phyloP scores from a whole-genome alignment of 2,888 invertebrate genomes.

The Agriopis aurantiaria region DNA sequence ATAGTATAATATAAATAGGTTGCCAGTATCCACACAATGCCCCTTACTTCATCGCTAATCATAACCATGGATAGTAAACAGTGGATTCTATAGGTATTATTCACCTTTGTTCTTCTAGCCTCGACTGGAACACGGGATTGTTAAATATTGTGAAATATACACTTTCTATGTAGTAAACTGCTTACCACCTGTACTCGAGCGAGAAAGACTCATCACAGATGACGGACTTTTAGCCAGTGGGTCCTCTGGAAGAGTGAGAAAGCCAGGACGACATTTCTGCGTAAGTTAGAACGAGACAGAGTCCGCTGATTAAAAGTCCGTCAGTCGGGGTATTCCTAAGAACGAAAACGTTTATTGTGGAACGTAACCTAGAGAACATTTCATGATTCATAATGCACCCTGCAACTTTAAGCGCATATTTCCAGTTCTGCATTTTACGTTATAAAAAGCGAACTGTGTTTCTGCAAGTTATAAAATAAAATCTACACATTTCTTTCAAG shows the following conservation, averaged over 20 bases:
- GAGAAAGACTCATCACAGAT: neutral
- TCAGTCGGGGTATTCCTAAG: neutral
- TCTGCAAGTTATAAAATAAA: too few relatives aligned
- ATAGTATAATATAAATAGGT: slow-evolving; percentile 24
- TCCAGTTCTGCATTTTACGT: too few relatives aligned
- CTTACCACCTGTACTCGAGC: neutral
- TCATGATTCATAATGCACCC: too few relatives aligned
- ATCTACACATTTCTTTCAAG: too few relatives aligned
- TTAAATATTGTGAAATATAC: slow-evolving; percentile 14
- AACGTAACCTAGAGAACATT: too few relatives aligned
- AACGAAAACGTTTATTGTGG: neutral
- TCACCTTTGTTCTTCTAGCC: slow-evolving; percentile 36
- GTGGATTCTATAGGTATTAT: slow-evolving; percentile 37
- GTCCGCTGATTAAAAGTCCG: neutral
- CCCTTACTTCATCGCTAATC: slow-evolving; percentile 42
- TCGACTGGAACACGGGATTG: slow-evolving; percentile 14
- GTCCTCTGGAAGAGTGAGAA: neutral
- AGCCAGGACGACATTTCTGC: too few relatives aligned
- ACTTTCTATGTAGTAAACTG: neutral
- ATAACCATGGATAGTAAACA: slow-evolving; percentile 39
- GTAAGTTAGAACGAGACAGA: neutral
- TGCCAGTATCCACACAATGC: slow-evolving; percentile 35
- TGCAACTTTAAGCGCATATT: too few relatives aligned
- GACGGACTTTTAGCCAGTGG: neutral
- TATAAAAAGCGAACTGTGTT: too few relatives aligned